Evolutionary conservation across 1,140 invertebrate genomes (phyloP), one percentile per base, ranked within the genome.

Genomic region (Drosophila ironensis): DNA sequence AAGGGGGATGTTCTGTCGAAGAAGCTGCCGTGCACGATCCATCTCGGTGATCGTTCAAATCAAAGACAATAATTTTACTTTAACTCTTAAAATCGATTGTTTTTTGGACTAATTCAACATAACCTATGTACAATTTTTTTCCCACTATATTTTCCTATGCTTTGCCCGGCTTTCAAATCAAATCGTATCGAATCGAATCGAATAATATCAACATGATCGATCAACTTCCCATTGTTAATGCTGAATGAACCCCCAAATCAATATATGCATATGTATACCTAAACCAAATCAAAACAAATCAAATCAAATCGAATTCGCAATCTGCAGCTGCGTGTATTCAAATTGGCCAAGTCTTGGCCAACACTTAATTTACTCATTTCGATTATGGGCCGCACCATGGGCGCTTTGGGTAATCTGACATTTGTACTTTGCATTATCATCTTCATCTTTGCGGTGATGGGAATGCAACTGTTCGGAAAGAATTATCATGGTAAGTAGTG

Each of bases 391-490:
- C 94, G 97, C 92, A 98, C 97, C 20, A 96, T 99, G 92, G 97
- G 97, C 84, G 97, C 97, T 81, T 93, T 99, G 91, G 97, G 97
- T 92, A 98, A 98, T 92, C 92, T 98, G 90, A 98, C 96, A 72
- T 97, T 98, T 92, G 97, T 98, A 70, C 93, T 98, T 88, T 97
- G 95, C 89, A 98, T 98, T 91, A 98, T 98, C 91, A 97, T 98
- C 91, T 98, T 98, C 93, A 98, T 98, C 90, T 98, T 98, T 91
- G 97, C 97, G 90, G 97, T 98, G 63, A 98, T 98, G 97, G 97
- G 97, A 75, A 98, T 98, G 95, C 97, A 98, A 91, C 93, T 98
- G 63, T 98, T 98, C 91, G 96, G 96, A 64, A 95, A 96, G 90
- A 95, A 96, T 89, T 98, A 98, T 90, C 93, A 93, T 90, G 95